A percentile compares a stretch with the other conserved stretches of the same genome.
These are phyloP conservation scores for Lasius fuliginosus DNA, from an alignment of 2,888 invertebrate species.

Conservation along the genomic window DNA sequence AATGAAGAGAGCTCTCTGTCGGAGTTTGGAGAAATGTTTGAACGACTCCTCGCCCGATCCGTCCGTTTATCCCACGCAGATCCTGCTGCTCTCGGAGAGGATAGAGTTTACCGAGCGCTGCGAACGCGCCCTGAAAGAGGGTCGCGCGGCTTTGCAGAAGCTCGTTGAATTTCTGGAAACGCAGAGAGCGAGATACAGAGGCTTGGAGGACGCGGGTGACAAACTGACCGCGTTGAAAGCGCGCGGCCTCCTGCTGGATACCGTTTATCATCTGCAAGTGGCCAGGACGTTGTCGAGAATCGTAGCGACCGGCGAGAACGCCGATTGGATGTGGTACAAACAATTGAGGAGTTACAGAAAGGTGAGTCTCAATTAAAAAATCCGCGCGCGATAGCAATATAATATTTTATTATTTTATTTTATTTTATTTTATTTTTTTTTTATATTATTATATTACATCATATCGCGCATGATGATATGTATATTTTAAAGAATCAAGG, in stretches of 20 bases:
- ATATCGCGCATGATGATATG: not conserved
- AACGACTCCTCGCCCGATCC: conserved; percentile 79
- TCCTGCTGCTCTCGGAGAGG: conserved; percentile 81
- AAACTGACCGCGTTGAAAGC: conserved; percentile 93
- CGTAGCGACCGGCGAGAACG: conserved; percentile 74
- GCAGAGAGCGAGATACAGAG: conserved; percentile 87
- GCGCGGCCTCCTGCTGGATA: conserved; percentile 96
- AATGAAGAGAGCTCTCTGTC: conserved; percentile 89
- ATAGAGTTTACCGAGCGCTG: conserved; percentile 83
- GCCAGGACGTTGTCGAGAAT: conserved; percentile 91
- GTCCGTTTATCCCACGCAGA: conserved; percentile 82
- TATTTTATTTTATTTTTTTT: too few species aligned
- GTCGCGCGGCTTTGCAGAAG: conserved; percentile 83
- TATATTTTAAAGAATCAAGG: conserved; percentile 85
- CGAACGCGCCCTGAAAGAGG: conserved; percentile 80
- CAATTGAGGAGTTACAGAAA: conserved; percentile 90
- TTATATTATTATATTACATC: too few species aligned
- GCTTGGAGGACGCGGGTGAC: conserved; percentile 87
- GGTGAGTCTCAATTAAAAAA: conserved; percentile 65
- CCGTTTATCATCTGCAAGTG: conserved; percentile 95
- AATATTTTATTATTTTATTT: not conserved
- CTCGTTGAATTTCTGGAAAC: conserved; percentile 87
- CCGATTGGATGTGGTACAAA: conserved; percentile 96
- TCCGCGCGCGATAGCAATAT: not conserved
- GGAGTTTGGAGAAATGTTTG: conserved; percentile 81